Conservation (phyloP, 1,140 invertebrate genomes). For the Nasonia vitripennis region DNA sequence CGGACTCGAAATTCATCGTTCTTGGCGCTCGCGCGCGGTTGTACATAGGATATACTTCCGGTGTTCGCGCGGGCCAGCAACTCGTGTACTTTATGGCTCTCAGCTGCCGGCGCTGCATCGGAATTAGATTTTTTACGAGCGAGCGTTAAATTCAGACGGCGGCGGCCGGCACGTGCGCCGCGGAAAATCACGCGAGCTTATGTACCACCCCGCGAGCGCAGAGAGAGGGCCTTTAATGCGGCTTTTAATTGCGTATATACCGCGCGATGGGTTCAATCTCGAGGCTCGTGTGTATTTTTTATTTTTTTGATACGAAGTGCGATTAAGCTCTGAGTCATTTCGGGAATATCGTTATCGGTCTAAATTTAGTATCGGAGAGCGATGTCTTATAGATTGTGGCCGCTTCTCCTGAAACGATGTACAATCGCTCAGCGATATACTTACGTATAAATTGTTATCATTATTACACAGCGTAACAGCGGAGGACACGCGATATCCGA, state of each 20-base stretch:
- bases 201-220: neutral
- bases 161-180: neutral
- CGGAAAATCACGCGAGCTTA: neutral
- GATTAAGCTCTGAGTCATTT: too few relatives aligned
- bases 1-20: neutral
- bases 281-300: too few relatives aligned
- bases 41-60: neutral
- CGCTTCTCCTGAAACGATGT: too few relatives aligned
- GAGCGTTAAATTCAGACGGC: conserved; percentile 25
- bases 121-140: conserved; percentile 50
- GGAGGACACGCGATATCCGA: neutral
- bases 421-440: too few relatives aligned
- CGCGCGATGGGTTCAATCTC: too few relatives aligned
- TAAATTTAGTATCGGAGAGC: too few relatives aligned
- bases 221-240: too few relatives aligned
- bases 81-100: neutral
- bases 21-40: neutral
- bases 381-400: too few relatives aligned
- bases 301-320: too few relatives aligned
- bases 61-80: neutral
- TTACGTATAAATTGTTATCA: too few relatives aligned
- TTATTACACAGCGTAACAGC: neutral
- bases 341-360: too few relatives aligned
- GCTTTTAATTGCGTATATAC: too few relatives aligned
- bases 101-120: conserved; percentile 10